Percentiles rank a stretch among this genome's conserved stretches.
Evolutionary conservation across 2,797 vertebrate species (phyloP).

Genomic region (Cacajao melanocephalus): DNA sequence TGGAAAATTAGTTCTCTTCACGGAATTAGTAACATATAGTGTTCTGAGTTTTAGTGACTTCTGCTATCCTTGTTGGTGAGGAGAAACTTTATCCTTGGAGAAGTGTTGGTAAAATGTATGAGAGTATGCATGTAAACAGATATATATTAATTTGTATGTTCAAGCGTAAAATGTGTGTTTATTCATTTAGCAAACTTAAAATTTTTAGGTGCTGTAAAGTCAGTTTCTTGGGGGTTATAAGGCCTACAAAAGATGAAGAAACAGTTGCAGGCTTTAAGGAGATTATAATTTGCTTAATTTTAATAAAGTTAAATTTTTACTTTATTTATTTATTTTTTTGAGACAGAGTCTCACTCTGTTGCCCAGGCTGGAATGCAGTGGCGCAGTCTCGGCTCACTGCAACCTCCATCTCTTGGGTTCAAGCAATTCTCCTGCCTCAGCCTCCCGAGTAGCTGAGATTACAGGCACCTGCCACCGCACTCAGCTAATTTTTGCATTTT

Average conservation of each 20-base stretch:
- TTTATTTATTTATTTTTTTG: not conserved
- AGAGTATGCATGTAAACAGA: no score
- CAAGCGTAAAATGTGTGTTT: not conserved
- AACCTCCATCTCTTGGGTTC: not conserved
- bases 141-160: not conserved
- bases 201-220: not conserved
- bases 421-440: not conserved
- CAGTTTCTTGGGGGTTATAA: not conserved
- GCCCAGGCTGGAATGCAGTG: not conserved
- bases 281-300: not conserved
- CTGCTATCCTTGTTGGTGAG: not conserved
- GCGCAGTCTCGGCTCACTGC: not conserved
- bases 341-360: not conserved
- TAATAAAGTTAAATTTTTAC: not conserved
- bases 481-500: no score
- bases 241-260: not conserved
- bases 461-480: no score
- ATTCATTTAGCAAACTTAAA: not conserved
- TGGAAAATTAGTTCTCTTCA: not conserved
- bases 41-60: not conserved
- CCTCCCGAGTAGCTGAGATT: no score
- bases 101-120: not conserved
- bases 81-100: not conserved
- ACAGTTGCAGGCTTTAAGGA: not conserved
- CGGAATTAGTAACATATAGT: not conserved